These are phyloP conservation scores for Panthera leo DNA, from an alignment of 2,113 vertebrate species.

Conservation along the genomic window DNA sequence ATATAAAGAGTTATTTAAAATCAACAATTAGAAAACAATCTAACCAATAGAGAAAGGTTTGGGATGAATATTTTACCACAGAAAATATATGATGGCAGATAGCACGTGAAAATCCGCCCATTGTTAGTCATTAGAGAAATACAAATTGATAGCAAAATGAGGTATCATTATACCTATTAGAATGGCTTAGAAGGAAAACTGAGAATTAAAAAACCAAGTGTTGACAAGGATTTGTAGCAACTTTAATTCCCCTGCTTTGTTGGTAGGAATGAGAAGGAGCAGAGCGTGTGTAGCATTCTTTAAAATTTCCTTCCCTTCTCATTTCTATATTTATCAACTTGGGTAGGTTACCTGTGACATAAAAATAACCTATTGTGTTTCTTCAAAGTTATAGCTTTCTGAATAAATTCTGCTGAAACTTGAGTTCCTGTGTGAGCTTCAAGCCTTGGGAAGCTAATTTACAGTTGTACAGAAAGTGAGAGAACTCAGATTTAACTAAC, in stretches of 20 bases:
- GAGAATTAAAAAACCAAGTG: not conserved
- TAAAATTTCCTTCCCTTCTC: not conserved
- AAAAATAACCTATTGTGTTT: not conserved
- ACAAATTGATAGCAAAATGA: not conserved
- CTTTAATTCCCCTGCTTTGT: not conserved
- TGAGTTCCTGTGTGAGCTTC: not conserved
- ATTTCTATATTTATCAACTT: not conserved
- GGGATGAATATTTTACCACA: not conserved
- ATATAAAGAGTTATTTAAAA: not conserved
- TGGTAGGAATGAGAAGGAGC: not conserved
- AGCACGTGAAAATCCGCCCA: not conserved
- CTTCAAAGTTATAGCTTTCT: not conserved
- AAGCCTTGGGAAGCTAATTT: not conserved
- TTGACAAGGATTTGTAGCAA: not conserved
- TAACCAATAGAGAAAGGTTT: not conserved
- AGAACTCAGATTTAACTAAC: not conserved
- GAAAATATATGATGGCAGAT: not conserved
- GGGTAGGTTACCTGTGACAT: not conserved
- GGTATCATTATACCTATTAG: not conserved
- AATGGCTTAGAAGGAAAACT: not conserved
- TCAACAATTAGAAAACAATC: not conserved
- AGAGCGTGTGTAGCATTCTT: not conserved
- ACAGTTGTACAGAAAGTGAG: not conserved
- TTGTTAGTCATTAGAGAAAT: not conserved
- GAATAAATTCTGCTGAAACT: not conserved